Evolutionary conservation across 2,113 vertebrate species (phyloP), one percentile per base, ranked within the genome.

Genomic region (Dryoscopus gambensis): DNA sequence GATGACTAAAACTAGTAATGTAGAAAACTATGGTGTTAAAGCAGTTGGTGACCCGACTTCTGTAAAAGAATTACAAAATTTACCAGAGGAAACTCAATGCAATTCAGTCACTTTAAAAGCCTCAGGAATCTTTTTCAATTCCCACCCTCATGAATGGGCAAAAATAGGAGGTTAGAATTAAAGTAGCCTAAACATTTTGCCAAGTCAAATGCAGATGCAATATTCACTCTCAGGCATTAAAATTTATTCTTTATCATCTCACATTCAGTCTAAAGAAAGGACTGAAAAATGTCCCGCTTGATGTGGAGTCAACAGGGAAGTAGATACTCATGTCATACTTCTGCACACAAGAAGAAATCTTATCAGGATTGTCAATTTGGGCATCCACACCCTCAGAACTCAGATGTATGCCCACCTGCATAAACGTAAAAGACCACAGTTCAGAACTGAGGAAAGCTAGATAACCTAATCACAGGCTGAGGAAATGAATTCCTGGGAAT

Each of bases 401-500:
- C 82, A 80, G n/a, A n/a, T 13, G 12, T 30, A 16, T 53, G 59
- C 15, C 49, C 49, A 85, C 46, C 31, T 93, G 84, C 64, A 63
- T 30, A 77, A 73, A 62, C 18, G 40, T 42, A 56, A 69, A 93
- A 70, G 35, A 47, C 23, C 19, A 18, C 28, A 60, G 42, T 49
- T 87, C 65, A 67, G 53, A 90, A 80, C 20, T 0, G 0, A 67
- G 44, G 53, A 92, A 87, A 74, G 31, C 37, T 90, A 47, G 74
- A 82, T 94, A 94, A 87, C 15, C 50, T 76, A 44, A 67, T 73
- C 67, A 83, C 35, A 83, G 55, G 50, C 60, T 55, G 27, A 91
- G 89, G 93, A 97, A 94, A 96, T 85, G 25, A 95, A 96, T 96
- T 91, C 95, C 93, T 87, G 70, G 74, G 81, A 97, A 87, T 82